Conservation (phyloP, 2,113 vertebrate genomes). For the Falcunculus frontatus region DNA sequence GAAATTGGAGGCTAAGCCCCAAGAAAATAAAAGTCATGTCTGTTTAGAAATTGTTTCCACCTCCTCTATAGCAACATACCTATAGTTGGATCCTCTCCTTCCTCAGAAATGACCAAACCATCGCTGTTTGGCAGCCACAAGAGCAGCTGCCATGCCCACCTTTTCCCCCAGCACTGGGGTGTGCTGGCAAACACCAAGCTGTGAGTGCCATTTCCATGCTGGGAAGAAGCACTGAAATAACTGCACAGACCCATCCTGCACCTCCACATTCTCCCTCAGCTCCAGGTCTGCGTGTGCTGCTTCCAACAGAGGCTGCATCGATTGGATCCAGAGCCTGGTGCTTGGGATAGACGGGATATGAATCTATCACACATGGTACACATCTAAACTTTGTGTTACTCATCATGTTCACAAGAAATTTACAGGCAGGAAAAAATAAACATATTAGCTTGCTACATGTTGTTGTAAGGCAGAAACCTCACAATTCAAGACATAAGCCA, state of each 20-base stretch:
- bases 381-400: neutral
- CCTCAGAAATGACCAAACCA: neutral
- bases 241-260: neutral
- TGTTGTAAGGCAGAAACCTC: neutral
- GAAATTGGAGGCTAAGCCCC: neutral
- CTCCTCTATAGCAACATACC: neutral
- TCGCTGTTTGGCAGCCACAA: neutral
- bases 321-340: neutral
- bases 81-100: neutral
- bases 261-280: neutral
- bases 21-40: neutral
- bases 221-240: neutral
- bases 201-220: neutral
- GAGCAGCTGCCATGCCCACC: neutral
- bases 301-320: neutral
- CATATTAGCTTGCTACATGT: neutral
- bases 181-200: neutral
- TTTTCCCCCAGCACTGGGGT: neutral
- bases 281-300: neutral
- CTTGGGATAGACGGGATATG: neutral
- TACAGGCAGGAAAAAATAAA: neutral
- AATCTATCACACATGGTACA: neutral
- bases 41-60: neutral
- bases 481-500: neutral
- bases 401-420: constrained; percentile 4